Conservation (phyloP, 2,888 invertebrate genomes). For the Atrina japonica region DNA sequence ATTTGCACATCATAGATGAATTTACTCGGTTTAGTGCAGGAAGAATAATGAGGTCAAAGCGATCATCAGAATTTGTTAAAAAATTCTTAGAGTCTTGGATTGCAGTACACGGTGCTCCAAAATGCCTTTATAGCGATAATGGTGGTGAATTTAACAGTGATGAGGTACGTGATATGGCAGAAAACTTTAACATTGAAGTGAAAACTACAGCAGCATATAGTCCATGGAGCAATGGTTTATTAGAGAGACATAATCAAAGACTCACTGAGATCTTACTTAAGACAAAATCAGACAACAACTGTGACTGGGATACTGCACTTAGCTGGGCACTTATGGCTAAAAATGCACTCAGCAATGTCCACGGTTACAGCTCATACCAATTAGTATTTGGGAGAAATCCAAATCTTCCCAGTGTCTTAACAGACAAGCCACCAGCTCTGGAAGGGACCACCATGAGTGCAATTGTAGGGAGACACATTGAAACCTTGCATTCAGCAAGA, state of each 20-base stretch:
- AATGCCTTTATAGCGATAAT: conserved; percentile 36
- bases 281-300: conserved; percentile 30
- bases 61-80: conserved; percentile 30
- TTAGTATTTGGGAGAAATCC: conserved; percentile 46
- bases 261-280: conserved; percentile 36
- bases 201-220: conserved; percentile 43
- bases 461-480: conserved; percentile 31
- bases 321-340: conserved; percentile 45
- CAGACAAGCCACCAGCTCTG: conserved; percentile 34
- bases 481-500: neutral
- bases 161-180: conserved; percentile 37
- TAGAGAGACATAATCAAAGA: conserved; percentile 37
- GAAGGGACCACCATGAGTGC: too few species aligned
- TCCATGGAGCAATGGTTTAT: conserved; percentile 45
- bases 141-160: conserved; percentile 39
- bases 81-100: conserved; percentile 36
- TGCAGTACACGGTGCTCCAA: conserved; percentile 32
- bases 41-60: conserved; percentile 28
- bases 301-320: conserved; percentile 40
- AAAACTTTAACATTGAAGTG: conserved; percentile 41
- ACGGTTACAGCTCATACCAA: conserved; percentile 47
- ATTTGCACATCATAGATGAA: conserved; percentile 42
- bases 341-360: conserved; percentile 37
- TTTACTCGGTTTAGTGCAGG: conserved; percentile 41
- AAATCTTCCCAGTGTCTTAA: conserved; percentile 36